Percentiles rank a stretch among this genome's conserved stretches.
Conservation (phyloP, 2,797 vertebrate genomes). For the Arctocebus calabarensis region DNA sequence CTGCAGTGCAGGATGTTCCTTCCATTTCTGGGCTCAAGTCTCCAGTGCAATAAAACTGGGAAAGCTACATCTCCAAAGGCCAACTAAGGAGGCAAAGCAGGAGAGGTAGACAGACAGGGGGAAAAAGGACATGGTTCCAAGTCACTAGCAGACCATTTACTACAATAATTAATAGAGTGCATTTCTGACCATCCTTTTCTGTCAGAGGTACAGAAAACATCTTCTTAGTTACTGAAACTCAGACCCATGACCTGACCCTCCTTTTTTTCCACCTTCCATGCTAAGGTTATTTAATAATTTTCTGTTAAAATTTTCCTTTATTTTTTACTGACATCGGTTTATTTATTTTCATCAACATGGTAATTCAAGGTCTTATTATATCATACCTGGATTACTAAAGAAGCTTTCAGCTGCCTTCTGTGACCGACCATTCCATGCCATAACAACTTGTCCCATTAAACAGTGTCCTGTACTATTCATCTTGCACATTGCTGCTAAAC, state of each 20-base stretch:
- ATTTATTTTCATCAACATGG: background rate
- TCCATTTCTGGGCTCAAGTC: background rate
- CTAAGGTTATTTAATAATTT: slow-evolving; percentile 20
- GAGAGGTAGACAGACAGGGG: background rate
- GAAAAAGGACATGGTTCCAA: background rate
- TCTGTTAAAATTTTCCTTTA: background rate
- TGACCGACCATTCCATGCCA: background rate
- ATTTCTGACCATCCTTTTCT: background rate
- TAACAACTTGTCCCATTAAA: background rate
- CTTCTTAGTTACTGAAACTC: background rate
- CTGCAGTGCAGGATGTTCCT: background rate
- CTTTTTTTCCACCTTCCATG: background rate
- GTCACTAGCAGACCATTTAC: background rate
- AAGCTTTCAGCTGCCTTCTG: background rate
- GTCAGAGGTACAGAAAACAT: background rate
- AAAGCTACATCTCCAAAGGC: background rate
- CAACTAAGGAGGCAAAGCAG: background rate
- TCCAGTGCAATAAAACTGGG: background rate
- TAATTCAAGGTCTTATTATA: background rate
- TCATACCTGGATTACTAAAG: background rate
- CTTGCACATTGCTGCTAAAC: background rate
- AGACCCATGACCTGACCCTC: background rate
- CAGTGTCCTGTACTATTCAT: background rate
- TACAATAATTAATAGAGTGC: background rate
- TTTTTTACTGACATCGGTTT: background rate